phyloP scores from a whole-genome alignment of 2,888 invertebrate species.

The Creontiades dilutus region DNA sequence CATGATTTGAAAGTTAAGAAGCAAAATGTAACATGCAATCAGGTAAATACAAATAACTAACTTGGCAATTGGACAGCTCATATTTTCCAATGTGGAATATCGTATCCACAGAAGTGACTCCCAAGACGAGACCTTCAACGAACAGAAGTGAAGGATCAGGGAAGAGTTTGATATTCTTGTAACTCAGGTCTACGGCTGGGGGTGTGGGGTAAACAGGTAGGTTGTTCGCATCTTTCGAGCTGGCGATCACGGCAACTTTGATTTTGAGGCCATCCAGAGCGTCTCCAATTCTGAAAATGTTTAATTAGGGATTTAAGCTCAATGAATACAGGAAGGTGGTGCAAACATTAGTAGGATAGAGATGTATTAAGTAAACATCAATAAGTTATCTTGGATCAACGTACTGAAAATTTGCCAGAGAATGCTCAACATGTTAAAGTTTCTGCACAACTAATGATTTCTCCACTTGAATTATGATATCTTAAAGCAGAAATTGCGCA shows the following conservation, averaged over 20 bases:
- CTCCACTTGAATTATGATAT: no score
- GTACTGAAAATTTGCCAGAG: no score
- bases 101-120: conserved; percentile 89
- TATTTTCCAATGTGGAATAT: conserved; percentile 90
- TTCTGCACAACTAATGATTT: no score
- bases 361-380: no score
- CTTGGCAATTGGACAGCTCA: conserved; percentile 84
- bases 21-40: neutral
- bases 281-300: conserved; percentile 61
- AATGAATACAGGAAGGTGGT: no score
- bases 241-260: conserved; percentile 87
- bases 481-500: no score
- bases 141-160: conserved; percentile 91
- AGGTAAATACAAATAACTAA: conserved; percentile 1
- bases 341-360: no score
- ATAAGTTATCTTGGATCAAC: no score
- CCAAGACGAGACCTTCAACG: conserved; percentile 88
- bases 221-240: conserved; percentile 88
- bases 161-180: conserved; percentile 82
- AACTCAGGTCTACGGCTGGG: conserved; percentile 80
- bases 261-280: conserved; percentile 81
- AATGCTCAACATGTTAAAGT: no score
- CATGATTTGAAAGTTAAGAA: no score
- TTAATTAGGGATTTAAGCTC: neutral
- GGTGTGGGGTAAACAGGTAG: conserved; percentile 91